phyloP scores from a whole-genome alignment of 2,113 vertebrate species.

The Gulo gulo region DNA sequence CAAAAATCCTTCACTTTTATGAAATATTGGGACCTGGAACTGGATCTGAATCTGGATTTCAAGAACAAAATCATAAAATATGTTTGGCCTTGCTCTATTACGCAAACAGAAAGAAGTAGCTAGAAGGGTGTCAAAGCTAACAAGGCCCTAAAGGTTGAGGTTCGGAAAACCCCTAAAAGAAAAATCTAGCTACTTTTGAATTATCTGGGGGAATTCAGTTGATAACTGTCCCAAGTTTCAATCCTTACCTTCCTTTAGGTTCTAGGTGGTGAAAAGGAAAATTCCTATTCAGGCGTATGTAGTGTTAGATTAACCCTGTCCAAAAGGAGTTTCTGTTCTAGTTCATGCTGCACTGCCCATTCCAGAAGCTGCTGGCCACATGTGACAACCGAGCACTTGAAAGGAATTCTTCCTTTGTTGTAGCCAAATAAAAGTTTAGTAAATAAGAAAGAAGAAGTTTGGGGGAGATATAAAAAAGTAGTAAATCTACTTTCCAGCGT shows the following conservation, averaged over 20 bases:
- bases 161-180: background rate
- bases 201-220: background rate
- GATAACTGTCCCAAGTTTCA: background rate
- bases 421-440: background rate
- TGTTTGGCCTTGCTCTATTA: background rate
- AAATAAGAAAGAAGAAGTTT: background rate
- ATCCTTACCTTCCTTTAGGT: background rate
- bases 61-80: conserved; percentile 23
- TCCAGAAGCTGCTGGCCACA: accelerated
- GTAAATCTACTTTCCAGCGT: background rate
- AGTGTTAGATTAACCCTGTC: background rate
- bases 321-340: background rate
- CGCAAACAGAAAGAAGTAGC: background rate
- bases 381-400: background rate
- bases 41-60: background rate
- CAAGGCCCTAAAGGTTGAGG: background rate
- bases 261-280: background rate
- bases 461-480: background rate
- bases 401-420: background rate
- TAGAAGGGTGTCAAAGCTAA: background rate
- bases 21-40: conserved; percentile 15
- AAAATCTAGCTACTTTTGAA: background rate
- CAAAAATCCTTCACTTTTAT: background rate
- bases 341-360: background rate
- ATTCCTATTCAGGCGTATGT: background rate